phyloP scores from a whole-genome alignment of 2,113 vertebrate genomes.

The Naja naja region DNA sequence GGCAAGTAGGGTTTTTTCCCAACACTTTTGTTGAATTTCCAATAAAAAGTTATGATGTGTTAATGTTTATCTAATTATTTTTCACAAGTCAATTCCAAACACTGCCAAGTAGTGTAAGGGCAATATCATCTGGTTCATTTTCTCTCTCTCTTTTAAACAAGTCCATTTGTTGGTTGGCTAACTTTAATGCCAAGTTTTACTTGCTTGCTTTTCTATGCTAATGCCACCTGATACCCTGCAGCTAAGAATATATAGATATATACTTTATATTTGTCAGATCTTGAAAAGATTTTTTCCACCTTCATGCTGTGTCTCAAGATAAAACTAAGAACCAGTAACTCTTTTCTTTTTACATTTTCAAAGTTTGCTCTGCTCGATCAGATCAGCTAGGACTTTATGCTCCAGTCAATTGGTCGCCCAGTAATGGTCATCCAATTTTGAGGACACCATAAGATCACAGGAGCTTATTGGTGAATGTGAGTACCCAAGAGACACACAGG shows the following conservation, averaged over 20 bases:
- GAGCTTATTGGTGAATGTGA: neutral
- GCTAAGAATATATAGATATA: neutral
- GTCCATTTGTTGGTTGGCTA: constrained; percentile 7
- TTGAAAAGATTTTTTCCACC: neutral
- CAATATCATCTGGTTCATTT: neutral
- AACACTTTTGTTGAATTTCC: constrained; percentile 51
- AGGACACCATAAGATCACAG: neutral
- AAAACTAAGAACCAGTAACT: neutral
- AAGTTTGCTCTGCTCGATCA: neutral
- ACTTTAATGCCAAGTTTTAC: neutral
- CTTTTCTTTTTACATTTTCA: neutral
- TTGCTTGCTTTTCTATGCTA: constrained; percentile 1
- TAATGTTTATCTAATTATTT: constrained; percentile 50
- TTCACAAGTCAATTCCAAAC: constrained; percentile 33
- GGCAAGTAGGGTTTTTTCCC: neutral
- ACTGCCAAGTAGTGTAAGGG: constrained; percentile 17
- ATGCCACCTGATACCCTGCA: constrained; percentile 2
- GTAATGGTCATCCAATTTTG: neutral
- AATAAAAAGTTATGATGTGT: constrained; percentile 41
- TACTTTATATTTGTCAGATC: neutral
- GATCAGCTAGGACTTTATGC: neutral
- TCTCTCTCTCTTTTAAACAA: neutral
- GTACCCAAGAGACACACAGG: neutral
- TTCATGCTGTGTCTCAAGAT: neutral
- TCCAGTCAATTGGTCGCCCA: neutral